Percentiles rank a stretch among this genome's conserved stretches.
phyloP scores from a whole-genome alignment of 2,113 vertebrate genomes.

The Phalacrocorax brasilianus region DNA sequence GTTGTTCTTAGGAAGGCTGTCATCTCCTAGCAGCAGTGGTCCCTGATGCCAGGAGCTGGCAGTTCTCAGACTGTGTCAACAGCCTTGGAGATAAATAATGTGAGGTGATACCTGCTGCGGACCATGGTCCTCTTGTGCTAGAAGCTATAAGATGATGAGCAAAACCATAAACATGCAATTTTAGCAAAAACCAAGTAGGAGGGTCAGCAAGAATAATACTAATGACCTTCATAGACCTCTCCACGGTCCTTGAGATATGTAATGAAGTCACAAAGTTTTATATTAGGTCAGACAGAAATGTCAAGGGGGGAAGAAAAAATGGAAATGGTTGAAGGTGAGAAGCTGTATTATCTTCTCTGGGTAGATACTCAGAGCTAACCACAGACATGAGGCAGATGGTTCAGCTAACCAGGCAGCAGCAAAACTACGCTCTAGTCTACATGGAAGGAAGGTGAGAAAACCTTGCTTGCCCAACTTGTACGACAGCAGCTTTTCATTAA shows the following conservation, averaged over 20 bases:
- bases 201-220: background rate
- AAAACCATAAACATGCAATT: background rate
- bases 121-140: background rate
- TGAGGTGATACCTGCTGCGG: background rate
- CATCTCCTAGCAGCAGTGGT: background rate
- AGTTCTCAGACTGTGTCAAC: background rate
- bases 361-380: background rate
- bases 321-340: background rate
- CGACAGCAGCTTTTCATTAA: background rate
- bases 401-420: background rate
- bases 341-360: background rate
- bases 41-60: background rate
- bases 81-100: background rate
- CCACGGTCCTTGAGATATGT: background rate
- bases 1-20: rapidly evolving
- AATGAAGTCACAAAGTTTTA: background rate
- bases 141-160: background rate
- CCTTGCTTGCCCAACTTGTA: background rate
- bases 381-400: background rate
- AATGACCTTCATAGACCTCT: background rate
- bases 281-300: background rate
- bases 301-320: background rate
- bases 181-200: background rate
- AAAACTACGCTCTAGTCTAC: background rate
- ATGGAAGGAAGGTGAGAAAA: background rate